Evolutionary conservation across 2,113 vertebrate species (phyloP), one percentile per base, ranked within the genome.

Genomic region (Calidris pygmaea): DNA sequence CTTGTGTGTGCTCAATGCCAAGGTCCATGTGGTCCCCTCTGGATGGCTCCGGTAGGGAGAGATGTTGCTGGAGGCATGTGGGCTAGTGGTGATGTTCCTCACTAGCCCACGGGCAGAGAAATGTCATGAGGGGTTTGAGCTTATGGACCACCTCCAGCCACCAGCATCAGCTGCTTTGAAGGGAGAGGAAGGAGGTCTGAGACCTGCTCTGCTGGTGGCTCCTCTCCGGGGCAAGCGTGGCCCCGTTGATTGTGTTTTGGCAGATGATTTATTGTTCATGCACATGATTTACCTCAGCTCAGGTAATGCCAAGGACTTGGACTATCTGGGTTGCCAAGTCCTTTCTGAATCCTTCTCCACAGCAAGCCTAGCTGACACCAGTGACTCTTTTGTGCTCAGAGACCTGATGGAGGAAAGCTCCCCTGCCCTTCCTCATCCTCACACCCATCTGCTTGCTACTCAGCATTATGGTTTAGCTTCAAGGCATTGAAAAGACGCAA

Each of bases 31-130:
- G 15, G 10, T 20, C 13, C 12, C 41, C 48, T 32, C 78, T 35
- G 90, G 53, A 10, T 21, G 39, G 48, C 24, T 86, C 63, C 70
- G 83, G 32, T 22, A 8, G 48, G 23, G 41, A 27, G 10, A 65
- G 22, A 11, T 10, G 18, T 5, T 53, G 37, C 35, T 56, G 52
- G 34, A 62, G 18, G 34, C 2, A 1, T 1, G 0, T 23, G 37
- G 58, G 80, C 32, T 52, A 6, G 35, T 11, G 43, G 6, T 39
- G 74, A 19, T 27, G 53, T 9, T 66, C 47, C 83, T 73, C 41
- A 23, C 16, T 11, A 35, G 37, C 24, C 50, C 10, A 3, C 8
- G 29, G 24, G 47, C 30, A 41, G 10, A 45, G 83, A 0, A 4
- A 34, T 26, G 55, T 56, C 22, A 8, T 19, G n/a, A 58, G 15